Evolutionary conservation across 2,888 invertebrate species (phyloP).

Genomic region (Sminthurinus aureus): DNA sequence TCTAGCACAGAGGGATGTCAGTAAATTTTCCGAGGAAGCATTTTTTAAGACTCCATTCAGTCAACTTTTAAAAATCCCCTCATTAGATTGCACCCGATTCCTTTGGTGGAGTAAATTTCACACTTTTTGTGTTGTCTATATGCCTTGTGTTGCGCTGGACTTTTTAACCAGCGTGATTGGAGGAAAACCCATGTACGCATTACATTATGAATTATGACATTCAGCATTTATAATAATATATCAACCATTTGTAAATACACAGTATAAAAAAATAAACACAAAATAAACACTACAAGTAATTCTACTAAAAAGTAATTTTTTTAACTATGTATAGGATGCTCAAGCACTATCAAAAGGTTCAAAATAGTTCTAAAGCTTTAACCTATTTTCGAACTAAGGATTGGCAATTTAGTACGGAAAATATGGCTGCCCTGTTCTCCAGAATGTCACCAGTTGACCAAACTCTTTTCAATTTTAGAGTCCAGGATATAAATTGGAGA

Average conservation of each 20-base stretch:
- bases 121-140: not conserved
- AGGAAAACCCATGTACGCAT: too few relatives aligned
- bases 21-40: not conserved
- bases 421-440: not conserved
- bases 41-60: not conserved
- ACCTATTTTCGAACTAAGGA: too few relatives aligned
- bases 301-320: too few relatives aligned
- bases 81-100: not conserved
- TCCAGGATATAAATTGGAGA: not conserved
- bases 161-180: too few relatives aligned
- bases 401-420: not conserved
- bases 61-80: not conserved
- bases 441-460: not conserved
- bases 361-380: too few relatives aligned
- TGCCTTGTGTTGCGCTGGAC: not conserved
- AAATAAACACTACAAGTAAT: too few relatives aligned
- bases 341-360: too few relatives aligned
- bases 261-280: too few relatives aligned
- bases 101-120: not conserved
- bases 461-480: not conserved
- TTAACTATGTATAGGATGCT: too few relatives aligned
- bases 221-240: too few relatives aligned
- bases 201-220: too few relatives aligned
- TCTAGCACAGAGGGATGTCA: not conserved
- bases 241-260: too few relatives aligned